A percentile compares a stretch with the other conserved stretches of the same genome.
Conservation (phyloP, 2,888 invertebrate species). For the Belgica antarctica region DNA sequence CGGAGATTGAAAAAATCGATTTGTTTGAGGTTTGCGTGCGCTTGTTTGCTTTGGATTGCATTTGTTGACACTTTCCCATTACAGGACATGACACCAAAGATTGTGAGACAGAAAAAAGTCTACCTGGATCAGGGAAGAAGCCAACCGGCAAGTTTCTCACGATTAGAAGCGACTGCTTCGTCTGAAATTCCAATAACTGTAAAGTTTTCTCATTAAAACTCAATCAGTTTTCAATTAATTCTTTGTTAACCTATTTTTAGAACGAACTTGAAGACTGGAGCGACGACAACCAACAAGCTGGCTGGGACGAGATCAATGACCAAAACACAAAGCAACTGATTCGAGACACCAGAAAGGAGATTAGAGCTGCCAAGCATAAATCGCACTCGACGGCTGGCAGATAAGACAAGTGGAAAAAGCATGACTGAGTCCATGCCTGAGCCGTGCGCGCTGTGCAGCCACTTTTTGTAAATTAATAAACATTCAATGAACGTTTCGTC, state of each 20-base stretch:
- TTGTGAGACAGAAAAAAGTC: conserved; percentile 61
- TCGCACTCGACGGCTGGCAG: not conserved
- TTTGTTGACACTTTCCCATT: conserved; percentile 45
- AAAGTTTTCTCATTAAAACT: conserved; percentile 39
- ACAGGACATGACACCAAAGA: conserved; percentile 63
- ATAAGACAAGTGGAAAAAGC: conserved; percentile 38
- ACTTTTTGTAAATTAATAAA: no score
- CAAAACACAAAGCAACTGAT: conserved; percentile 53
- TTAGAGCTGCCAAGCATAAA: conserved; percentile 51
- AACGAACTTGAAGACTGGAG: conserved; percentile 60
- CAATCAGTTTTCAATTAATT: conserved; percentile 13
- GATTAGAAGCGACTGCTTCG: conserved; percentile 56
- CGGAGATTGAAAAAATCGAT: conserved; percentile 56
- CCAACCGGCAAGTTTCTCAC: conserved; percentile 51
- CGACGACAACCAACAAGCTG: conserved; percentile 55
- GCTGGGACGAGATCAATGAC: conserved; percentile 58
- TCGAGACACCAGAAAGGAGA: conserved; percentile 53
- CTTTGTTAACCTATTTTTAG: conserved; percentile 48
- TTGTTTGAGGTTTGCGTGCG: conserved; percentile 59
- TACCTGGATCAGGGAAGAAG: conserved; percentile 53
- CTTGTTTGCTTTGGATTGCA: no score
- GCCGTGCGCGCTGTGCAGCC: not conserved
- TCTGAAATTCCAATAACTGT: conserved; percentile 55
- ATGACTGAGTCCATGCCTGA: conserved; percentile 30
- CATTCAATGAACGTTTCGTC: no score